Conservation (phyloP, 2,113 vertebrate species). For the Triplophysa tibetana region DNA sequence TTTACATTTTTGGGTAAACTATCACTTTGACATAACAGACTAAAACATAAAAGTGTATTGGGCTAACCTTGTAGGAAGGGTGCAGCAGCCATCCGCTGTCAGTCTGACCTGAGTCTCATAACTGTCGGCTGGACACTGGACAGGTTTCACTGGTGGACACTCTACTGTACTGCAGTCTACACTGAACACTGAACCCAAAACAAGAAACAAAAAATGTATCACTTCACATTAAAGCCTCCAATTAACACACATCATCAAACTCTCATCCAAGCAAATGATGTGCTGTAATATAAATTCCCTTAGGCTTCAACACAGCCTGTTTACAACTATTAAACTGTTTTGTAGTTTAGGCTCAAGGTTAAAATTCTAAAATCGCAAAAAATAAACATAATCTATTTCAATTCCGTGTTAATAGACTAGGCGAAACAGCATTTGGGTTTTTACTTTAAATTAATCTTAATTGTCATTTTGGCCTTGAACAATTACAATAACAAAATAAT, state of each 20-base stretch:
- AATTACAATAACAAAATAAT: too few species aligned
- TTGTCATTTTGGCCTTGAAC: too few species aligned
- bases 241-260: slow-evolving; percentile 27
- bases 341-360: background rate
- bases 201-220: slow-evolving; percentile 41
- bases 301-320: background rate
- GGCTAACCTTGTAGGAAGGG: slow-evolving; percentile 83
- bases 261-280: slow-evolving; percentile 21
- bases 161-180: slow-evolving; percentile 90
- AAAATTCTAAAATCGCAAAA: background rate
- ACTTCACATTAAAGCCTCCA: slow-evolving; percentile 9
- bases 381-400: too few species aligned
- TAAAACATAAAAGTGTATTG: background rate
- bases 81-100: slow-evolving; percentile 89
- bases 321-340: background rate
- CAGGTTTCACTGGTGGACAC: slow-evolving; percentile 84
- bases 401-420: too few species aligned
- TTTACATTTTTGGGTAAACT: too few species aligned
- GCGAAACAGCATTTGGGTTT: too few species aligned
- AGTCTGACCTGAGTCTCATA: slow-evolving; percentile 87
- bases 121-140: slow-evolving; percentile 86
- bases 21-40: too few species aligned
- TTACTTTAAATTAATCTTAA: too few species aligned
- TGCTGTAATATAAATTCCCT: slow-evolving; percentile 10
- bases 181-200: slow-evolving; percentile 78